Base-by-base conservation (phyloP, 2,797 vertebrate species). In the Eupleurogrammus muticus region DNA sequence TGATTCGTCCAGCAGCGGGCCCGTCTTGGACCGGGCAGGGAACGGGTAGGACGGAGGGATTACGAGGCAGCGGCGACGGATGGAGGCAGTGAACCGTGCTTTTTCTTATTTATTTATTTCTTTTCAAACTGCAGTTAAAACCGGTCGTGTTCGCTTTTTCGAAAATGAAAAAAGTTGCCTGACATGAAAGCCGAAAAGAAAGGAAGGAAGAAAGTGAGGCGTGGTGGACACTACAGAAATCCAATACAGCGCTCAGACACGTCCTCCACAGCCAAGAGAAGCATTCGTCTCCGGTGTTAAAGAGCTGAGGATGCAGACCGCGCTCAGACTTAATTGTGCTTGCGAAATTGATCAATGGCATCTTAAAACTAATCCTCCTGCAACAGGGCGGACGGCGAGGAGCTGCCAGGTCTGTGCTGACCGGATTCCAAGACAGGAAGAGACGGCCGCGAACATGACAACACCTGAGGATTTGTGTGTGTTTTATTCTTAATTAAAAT, bases 331-430 rank as follows among this genome's bases (percentile, higher is more conserved):
- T 83, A 82, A 87, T 83, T 77, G 56, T 1, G 19, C 64, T 77
- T 83, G 66, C 82, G 88, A 87, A 73, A 79, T 68, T 36, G 21
- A 89, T 90, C 79, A 84, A 72, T 84, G 78, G 28, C 65, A 82
- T 85, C 50, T 66, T 49, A 70, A 82, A 67, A 68, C 57, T 59
- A 78, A 82, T 73, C 59, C 71, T 73, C 55, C n/a, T n/a, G n/a
- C 42, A 54, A 20, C 48, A 56, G 70, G 70, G 54, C 62, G 34
- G 54, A 58, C 7, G 9, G 52, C 24, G 60, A 79, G 46, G 46
- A 57, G 61, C 55, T 6, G 59, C 32, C 48, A 24, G 24, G 35
- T 52, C 10, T 9, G 47, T 5, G n/a, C 2, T 23, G 67, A 47
- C 46, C n/a, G 19, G 35, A 36, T 61, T 63, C 64, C 40, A 42